Evolutionary conservation across 2,888 invertebrate genomes (phyloP), one percentile per base, ranked within the genome.

Genomic region (Drosophila anomalata): DNA sequence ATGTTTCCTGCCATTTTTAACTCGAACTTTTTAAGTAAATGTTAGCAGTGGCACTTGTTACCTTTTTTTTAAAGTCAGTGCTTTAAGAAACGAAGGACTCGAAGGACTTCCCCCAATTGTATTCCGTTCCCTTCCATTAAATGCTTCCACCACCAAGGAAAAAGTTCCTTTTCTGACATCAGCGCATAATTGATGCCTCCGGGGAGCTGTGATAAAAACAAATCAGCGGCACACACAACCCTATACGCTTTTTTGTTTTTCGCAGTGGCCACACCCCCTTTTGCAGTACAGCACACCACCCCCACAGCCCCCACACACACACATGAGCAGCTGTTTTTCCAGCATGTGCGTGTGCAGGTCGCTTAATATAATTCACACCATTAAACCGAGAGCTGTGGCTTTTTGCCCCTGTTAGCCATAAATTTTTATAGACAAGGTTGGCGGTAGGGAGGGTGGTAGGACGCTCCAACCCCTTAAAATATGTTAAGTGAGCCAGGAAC

Each of bases 281-380:
- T 55, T 9, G 29, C 29, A 24, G 24, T 31, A 41, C 52, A 39
- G 29, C 20, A 41, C 11, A 11, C 24, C 54, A 31, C 36, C 33
- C 51, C 57, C 61, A 52, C 42, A 50, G 52, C 33, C 50, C 46
- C 14, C 14, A 14, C 33, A 31, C 46, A 17, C 46, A 24, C 60
- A 46, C 53, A 53, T 41, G 39, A 29, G 42, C 58, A 58, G 33
- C 20, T 50, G 48, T 24, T 54, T 48, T 55, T 12, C 51, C 36
- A 39, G 17, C 53, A 51, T 36, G 48, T 53, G 65, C 59, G 65
- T 75, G 65, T 65, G 67, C 46, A 63, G 59, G 67, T 70, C 79
- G 83, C 79, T 75, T 83, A 81, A 87, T 82, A 82, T 82, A 82
- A 84, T 84, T 88, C 89, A 88, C 84, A 88, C 84, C 84, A 84